Percentiles rank a stretch among this genome's conserved stretches.
Evolutionary conservation across 2,113 vertebrate genomes (phyloP).

Genomic region (Odontophorus gujanensis): DNA sequence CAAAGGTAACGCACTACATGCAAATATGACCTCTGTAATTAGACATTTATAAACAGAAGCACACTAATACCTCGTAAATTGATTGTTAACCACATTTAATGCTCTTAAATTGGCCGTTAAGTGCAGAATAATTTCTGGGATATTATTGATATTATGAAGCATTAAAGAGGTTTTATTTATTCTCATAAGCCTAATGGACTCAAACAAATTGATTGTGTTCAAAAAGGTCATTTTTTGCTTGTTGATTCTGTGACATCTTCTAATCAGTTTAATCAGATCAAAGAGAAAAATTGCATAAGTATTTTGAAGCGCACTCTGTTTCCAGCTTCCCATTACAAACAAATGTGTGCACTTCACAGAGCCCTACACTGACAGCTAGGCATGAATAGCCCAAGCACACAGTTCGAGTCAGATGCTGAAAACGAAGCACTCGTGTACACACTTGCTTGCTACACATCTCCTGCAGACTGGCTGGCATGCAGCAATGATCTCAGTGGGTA

Average conservation of each 20-base stretch:
- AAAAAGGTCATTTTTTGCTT: constrained; percentile 60
- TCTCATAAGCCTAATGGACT: constrained; percentile 62
- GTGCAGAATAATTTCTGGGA: constrained; percentile 60
- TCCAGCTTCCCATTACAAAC: background rate
- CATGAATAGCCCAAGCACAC: background rate
- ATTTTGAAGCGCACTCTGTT: background rate
- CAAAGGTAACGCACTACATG: constrained; percentile 34
- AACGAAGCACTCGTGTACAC: background rate
- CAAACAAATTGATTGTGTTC: constrained; percentile 67
- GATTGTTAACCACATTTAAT: constrained; percentile 75
- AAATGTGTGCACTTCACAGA: background rate
- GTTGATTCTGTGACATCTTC: constrained; percentile 27
- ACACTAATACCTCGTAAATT: constrained; percentile 67
- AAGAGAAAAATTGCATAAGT: background rate
- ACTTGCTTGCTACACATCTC: background rate
- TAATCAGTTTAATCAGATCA: constrained; percentile 32
- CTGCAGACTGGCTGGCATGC: background rate
- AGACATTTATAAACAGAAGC: constrained; percentile 69
- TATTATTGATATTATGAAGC: constrained; percentile 71
- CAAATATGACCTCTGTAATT: constrained; percentile 72
- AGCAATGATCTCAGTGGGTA: background rate
- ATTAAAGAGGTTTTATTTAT: constrained; percentile 76
- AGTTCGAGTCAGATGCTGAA: background rate
- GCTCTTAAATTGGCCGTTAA: constrained; percentile 75
- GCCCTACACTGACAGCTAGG: accelerated